Conservation (phyloP, 2,113 vertebrate genomes). For the Lophius piscatorius region DNA sequence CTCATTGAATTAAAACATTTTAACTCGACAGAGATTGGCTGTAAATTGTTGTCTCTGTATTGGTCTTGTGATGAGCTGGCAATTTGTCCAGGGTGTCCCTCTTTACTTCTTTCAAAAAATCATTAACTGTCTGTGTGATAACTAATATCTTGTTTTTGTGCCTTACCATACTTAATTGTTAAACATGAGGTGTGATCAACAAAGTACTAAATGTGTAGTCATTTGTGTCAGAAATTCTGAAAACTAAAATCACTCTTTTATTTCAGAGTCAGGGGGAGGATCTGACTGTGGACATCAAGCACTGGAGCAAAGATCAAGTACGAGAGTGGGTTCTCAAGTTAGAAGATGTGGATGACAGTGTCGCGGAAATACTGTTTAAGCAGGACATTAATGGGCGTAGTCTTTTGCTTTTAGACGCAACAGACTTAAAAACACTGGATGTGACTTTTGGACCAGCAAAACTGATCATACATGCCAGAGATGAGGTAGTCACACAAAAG, state of each 20-base stretch:
- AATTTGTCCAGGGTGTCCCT: no score
- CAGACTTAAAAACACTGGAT: constrained; percentile 25
- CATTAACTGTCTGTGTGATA: no score
- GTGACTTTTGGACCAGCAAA: constrained; percentile 64
- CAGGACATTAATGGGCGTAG: constrained; percentile 55
- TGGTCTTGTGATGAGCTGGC: no score
- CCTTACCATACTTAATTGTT: no score
- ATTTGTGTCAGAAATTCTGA: not conserved
- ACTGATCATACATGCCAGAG: constrained; percentile 57
- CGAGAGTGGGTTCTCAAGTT: constrained; percentile 55
- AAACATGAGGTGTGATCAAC: no score
- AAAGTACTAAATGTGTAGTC: not conserved
- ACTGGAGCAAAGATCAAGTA: constrained; percentile 70
- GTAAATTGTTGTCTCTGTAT: no score
- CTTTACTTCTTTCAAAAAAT: no score
- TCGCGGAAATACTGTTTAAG: constrained; percentile 54
- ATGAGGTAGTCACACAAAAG: constrained; percentile 43
- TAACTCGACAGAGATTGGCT: no score
- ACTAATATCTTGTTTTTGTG: no score
- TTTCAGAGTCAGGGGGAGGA: constrained; percentile 38
- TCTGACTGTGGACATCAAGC: constrained; percentile 51
- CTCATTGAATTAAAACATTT: no score
- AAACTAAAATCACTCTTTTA: not conserved
- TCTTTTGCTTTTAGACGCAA: constrained; percentile 54
- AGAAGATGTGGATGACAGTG: constrained; percentile 33